phyloP scores from a whole-genome alignment of 2,113 vertebrate species.

The Pelvicachromis taeniatus region DNA sequence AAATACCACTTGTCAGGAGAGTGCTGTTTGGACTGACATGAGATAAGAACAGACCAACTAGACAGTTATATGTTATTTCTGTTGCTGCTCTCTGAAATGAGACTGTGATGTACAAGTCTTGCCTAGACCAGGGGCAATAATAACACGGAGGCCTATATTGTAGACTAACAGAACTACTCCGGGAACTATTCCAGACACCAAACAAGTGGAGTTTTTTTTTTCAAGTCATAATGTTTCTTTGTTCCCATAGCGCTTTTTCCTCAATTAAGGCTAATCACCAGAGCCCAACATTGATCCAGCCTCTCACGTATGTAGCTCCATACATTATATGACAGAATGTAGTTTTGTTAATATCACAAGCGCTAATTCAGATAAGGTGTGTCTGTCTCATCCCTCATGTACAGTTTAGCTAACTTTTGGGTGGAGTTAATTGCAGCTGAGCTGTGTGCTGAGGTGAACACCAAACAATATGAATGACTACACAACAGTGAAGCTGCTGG shows the following conservation, averaged over 20 bases:
- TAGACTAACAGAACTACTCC: not conserved
- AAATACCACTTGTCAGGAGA: slow-evolving; percentile 70
- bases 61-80: slow-evolving; percentile 47
- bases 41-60: slow-evolving; percentile 65
- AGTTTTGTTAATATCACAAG: not conserved
- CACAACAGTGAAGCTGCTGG: not conserved
- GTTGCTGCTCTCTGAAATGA: slow-evolving; percentile 17
- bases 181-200: not conserved
- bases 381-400: not conserved
- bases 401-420: not conserved
- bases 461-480: not conserved
- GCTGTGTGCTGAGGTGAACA: not conserved
- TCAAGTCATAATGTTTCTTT: slow-evolving; percentile 59
- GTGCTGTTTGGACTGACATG: slow-evolving; percentile 64
- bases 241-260: slow-evolving; percentile 68
- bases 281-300: slow-evolving; percentile 72
- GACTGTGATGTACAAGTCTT: slow-evolving; percentile 4
- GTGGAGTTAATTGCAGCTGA: not conserved
- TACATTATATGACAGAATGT: not conserved
- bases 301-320: not conserved
- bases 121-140: not conserved
- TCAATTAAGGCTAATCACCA: slow-evolving; percentile 74
- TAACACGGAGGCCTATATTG: not conserved
- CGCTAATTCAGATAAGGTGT: not conserved
- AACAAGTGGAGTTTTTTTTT: not conserved